These are phyloP conservation scores for Anthonomus grandis DNA, from an alignment of 1,140 invertebrate species.

Conservation along the genomic window DNA sequence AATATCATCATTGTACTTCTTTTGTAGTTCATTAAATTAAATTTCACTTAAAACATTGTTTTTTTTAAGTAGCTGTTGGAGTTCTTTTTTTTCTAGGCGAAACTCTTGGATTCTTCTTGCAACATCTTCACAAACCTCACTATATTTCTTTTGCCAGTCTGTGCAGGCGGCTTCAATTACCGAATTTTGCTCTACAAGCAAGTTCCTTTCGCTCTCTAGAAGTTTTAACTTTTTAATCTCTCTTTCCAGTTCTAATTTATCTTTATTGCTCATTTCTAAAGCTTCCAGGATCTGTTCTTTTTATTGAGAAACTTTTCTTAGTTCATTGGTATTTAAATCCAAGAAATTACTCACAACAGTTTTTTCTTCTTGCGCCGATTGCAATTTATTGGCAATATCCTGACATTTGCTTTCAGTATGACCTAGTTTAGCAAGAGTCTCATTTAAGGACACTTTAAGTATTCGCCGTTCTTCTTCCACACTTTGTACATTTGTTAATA, in stretches of 20 bases:
- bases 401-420: conserved; percentile 1
- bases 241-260: conserved; percentile 18
- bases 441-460: not conserved
- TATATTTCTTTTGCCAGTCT: not conserved
- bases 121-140: conserved; percentile 8
- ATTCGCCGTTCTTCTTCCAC: conserved; percentile 1
- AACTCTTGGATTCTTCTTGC: conserved; percentile 5
- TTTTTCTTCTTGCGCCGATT: conserved; percentile 18
- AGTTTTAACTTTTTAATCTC: conserved; percentile 17
- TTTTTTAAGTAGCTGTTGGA: not conserved
- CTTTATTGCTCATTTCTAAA: conserved; percentile 27
- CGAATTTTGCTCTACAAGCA: conserved; percentile 10
- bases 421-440: conserved; percentile 13
- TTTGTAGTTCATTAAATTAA: no score
- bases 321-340: conserved; percentile 21
- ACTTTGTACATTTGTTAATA: not conserved
- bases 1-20: no score
- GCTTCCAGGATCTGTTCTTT: conserved; percentile 28
- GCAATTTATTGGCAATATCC: conserved; percentile 4
- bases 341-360: conserved; percentile 23
- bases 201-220: no score
- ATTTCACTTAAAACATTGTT: no score
- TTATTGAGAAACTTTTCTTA: conserved; percentile 23
- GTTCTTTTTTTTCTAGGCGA: conserved; percentile 3
- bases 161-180: no score